phyloP scores from a whole-genome alignment of 1,140 invertebrate genomes.

The Mya arenaria region DNA sequence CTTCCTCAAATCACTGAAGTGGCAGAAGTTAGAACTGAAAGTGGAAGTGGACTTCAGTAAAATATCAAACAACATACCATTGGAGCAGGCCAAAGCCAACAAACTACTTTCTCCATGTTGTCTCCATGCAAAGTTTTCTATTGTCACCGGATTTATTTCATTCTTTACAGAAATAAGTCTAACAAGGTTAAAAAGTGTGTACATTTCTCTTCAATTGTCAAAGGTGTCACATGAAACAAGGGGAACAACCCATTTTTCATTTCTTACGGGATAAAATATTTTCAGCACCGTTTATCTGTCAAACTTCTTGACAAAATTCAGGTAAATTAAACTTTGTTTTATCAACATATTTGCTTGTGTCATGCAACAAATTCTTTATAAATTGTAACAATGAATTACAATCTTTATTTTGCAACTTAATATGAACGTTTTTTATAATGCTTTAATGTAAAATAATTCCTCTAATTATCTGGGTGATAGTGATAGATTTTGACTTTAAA shows the following conservation, averaged over 20 bases:
- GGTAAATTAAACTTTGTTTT: background rate
- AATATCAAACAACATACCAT: constrained; percentile 59
- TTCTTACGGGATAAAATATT: no score
- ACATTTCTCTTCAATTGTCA: constrained; percentile 26
- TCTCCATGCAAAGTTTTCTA: constrained; percentile 59
- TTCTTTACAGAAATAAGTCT: constrained; percentile 66
- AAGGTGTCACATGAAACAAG: constrained; percentile 34
- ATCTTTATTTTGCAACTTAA: background rate
- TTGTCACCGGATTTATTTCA: constrained; percentile 24
- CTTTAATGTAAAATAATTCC: background rate
- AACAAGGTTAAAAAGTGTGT: constrained; percentile 66
- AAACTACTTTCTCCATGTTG: constrained; percentile 71
- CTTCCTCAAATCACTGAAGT: background rate
- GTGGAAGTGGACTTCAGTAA: background rate
- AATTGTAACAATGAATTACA: background rate
- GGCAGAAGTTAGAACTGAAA: background rate
- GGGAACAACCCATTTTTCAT: no score
- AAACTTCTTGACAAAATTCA: no score
- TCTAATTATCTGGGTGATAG: no score
- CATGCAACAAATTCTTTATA: background rate
- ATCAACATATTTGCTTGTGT: background rate
- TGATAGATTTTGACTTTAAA: no score
- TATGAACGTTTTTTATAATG: background rate
- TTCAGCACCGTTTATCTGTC: no score
- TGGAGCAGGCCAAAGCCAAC: constrained; percentile 68